These are phyloP conservation scores for Erpornis zantholeuca DNA, from an alignment of 2,113 vertebrate species.

Conservation along the genomic window DNA sequence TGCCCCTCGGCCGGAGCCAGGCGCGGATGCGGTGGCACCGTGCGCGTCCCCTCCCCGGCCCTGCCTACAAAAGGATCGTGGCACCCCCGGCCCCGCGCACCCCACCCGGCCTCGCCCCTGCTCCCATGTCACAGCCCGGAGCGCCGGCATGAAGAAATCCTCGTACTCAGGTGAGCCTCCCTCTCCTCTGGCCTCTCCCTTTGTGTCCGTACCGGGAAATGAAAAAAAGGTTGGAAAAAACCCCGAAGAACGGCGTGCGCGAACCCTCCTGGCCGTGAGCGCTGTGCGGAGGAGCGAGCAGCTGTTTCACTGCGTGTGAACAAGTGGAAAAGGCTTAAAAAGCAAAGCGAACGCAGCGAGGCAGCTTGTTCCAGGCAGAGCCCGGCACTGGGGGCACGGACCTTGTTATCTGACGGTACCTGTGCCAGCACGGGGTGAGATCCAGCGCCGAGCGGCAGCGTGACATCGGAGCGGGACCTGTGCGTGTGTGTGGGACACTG, in stretches of 20 bases:
- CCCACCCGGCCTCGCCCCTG: not conserved
- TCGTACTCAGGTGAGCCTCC: slow-evolving; percentile 61
- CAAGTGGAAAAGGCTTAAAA: not conserved
- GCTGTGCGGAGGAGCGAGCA: not conserved
- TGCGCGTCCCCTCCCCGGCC: not conserved
- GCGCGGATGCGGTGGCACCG: not conserved
- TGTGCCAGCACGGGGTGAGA: not conserved
- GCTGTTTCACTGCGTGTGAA: not conserved
- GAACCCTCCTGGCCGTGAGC: not conserved
- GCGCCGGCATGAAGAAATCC: slow-evolving; percentile 59
- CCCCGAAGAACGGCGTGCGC: accelerated
- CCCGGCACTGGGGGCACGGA: not conserved
- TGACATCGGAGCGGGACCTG: accelerated
- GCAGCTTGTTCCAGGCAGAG: not conserved
- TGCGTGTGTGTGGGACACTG: not conserved
- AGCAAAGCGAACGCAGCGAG: not conserved
- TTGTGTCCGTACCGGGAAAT: not conserved
- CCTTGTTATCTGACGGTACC: not conserved
- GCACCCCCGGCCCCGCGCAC: not conserved
- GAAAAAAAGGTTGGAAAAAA: not conserved
- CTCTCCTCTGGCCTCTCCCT: not conserved
- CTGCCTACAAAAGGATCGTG: not conserved
- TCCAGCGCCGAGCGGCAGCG: not conserved
- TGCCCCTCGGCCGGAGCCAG: not conserved
- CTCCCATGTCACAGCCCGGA: slow-evolving; percentile 28